Percentiles rank a stretch among this genome's conserved stretches.
These are phyloP conservation scores for Berghia stephanieae DNA, from an alignment of 1,140 invertebrate species.

Conservation along the genomic window DNA sequence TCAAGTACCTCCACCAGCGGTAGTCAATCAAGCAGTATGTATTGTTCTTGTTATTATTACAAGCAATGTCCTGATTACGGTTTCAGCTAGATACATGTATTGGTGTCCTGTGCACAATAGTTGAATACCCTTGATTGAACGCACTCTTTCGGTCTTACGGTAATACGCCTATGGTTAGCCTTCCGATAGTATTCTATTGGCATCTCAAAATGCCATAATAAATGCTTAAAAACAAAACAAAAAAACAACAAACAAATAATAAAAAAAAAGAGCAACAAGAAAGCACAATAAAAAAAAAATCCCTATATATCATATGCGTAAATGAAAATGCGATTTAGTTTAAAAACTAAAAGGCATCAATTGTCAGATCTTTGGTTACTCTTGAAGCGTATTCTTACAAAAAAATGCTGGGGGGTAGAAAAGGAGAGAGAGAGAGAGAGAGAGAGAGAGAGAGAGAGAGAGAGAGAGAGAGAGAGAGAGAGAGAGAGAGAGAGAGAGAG, in stretches of 20 bases:
- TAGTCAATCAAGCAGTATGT: slow-evolving; percentile 5
- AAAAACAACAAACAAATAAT: too few species aligned
- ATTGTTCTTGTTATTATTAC: neutral
- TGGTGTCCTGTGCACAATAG: neutral
- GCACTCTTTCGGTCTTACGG: too few species aligned
- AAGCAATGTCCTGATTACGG: neutral
- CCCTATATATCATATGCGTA: neutral
- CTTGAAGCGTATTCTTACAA: neutral
- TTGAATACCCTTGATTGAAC: neutral
- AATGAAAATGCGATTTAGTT: neutral
- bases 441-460: neutral
- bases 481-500: neutral
- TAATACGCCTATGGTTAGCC: too few species aligned
- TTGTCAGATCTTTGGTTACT: neutral
- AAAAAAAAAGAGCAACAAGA: too few species aligned
- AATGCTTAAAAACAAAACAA: too few species aligned
- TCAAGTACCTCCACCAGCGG: neutral
- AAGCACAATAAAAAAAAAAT: too few species aligned
- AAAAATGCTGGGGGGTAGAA: too few species aligned
- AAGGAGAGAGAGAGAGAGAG: slow-evolving; percentile 3
- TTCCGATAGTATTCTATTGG: too few species aligned
- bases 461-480: slow-evolving; percentile 13
- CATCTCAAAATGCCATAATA: too few species aligned
- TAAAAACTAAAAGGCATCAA: too few species aligned
- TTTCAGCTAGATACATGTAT: neutral